phyloP scores from a whole-genome alignment of 2,797 vertebrate genomes.

The Pelodytes ibericus region DNA sequence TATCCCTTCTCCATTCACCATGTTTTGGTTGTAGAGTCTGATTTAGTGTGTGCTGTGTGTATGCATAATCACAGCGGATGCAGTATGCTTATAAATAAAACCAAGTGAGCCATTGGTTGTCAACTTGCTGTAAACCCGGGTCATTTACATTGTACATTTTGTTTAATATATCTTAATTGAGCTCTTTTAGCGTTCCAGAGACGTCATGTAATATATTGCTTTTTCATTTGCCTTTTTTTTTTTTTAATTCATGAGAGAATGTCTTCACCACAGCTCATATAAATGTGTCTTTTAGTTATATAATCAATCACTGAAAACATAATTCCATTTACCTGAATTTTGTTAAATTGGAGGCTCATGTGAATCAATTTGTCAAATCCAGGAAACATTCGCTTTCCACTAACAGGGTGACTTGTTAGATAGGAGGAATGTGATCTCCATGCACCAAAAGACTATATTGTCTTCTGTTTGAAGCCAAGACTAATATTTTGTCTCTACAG shows the following conservation, averaged over 20 bases:
- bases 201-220: not conserved
- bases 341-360: slow-evolving; percentile 60
- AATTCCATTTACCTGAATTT: slow-evolving; percentile 64
- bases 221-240: not conserved
- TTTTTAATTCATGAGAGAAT: slow-evolving; percentile 20
- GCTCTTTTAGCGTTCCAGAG: not conserved
- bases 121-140: not conserved
- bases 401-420: slow-evolving; percentile 62
- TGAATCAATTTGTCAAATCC: slow-evolving; percentile 61
- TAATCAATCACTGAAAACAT: slow-evolving; percentile 37
- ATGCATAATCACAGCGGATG: too few species aligned
- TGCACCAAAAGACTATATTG: slow-evolving; percentile 66
- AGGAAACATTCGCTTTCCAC: slow-evolving; percentile 66
- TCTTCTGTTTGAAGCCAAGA: slow-evolving; percentile 73
- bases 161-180: not conserved
- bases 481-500: slow-evolving; percentile 77
- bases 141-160: not conserved
- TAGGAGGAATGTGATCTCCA: slow-evolving; percentile 67
- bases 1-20: too few species aligned
- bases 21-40: too few species aligned
- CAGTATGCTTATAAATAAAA: too few species aligned
- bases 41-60: too few species aligned
- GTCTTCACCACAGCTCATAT: slow-evolving; percentile 6
- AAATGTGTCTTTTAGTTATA: slow-evolving; percentile 36
- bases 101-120: too few species aligned